Base-by-base conservation (phyloP, 2,888 invertebrate genomes). In the Dicyrtomina minuta region DNA sequence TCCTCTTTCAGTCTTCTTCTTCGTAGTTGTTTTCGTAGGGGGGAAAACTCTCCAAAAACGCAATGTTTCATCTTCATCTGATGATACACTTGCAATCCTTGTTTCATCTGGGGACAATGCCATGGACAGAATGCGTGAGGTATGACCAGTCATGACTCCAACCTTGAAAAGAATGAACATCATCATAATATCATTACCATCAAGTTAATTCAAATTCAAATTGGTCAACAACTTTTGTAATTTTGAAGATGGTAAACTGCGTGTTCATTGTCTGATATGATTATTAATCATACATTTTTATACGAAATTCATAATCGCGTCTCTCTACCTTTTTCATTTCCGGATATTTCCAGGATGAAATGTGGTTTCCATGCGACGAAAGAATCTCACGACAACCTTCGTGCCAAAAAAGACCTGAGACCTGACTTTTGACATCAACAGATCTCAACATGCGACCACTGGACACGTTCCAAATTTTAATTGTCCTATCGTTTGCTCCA, bases 321-420 rank as follows among this genome's bases (percentile, higher is more conserved):
- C n/a, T 8, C 33, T 5, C 70, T 71, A 86, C 84, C 82, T 93
- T 93, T 3, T 88, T 85, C 91, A 97, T 90, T 51, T 87, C 84
- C 0, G 98, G 97, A 83, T 98, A 98, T 84, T 96, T 96, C 98
- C 98, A 99, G 71, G 99, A 89, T 58, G 91, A 90, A 53, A 99
- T 84, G 83, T 98, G 96, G 84, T 97, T 93, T 5, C 98, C 98
- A 83, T 99, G 98, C 0, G 93, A 94, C 0, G 96, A 95, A 53
- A 97, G 88, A 71, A 99, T 84, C 84, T 99, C 98, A 80, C 92
- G 92, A 85, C 96, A 96, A 77, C 91, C 90, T 15, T 88, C 88
- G 58, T 94, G 93, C 95, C 97, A 99, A 2, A 94, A 83, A 53
- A 99, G 84, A 0, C 94, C 88, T 81, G 95, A 96, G 13, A 98